phyloP scores from a whole-genome alignment of 2,888 invertebrate genomes.

The Timema podura region DNA sequence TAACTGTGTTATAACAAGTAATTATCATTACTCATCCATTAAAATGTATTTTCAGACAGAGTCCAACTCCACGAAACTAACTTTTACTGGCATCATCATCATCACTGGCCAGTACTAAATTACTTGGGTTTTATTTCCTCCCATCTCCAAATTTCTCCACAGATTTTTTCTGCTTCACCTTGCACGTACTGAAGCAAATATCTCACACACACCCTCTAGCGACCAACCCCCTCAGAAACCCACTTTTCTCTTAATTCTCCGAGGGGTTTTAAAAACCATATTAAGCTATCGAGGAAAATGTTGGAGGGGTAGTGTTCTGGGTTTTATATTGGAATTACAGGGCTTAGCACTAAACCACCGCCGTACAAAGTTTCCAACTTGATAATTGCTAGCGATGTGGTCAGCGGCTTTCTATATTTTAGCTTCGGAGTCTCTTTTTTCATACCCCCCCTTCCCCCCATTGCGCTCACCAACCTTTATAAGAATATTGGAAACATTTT shows the following conservation, averaged over 20 bases:
- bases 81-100: not conserved
- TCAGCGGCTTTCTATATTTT: not conserved
- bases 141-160: not conserved
- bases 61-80: no score
- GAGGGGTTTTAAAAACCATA: conserved; percentile 15
- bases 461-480: no score
- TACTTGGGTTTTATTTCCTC: conserved; percentile 9
- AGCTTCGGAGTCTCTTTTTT: not conserved
- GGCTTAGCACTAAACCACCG: conserved; percentile 8
- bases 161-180: not conserved
- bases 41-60: no score
- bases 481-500: no score
- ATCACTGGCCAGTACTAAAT: conserved; percentile 12
- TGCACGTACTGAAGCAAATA: conserved; percentile 12
- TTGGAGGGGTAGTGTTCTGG: conserved; percentile 4
- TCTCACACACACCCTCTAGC: not conserved
- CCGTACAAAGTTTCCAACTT: conserved; percentile 6
- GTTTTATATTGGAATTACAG: conserved; percentile 15
- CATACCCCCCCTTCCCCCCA: not conserved
- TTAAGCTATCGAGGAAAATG: conserved; percentile 15
- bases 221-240: not conserved
- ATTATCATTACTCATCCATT: no score
- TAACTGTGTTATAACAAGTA: no score
- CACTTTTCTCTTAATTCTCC: conserved; percentile 10
- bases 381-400: conserved; percentile 9